These are phyloP conservation scores for Apostichopus californicus DNA, from an alignment of 35 echinoderm and acorn worm species.

Conservation along the genomic window DNA sequence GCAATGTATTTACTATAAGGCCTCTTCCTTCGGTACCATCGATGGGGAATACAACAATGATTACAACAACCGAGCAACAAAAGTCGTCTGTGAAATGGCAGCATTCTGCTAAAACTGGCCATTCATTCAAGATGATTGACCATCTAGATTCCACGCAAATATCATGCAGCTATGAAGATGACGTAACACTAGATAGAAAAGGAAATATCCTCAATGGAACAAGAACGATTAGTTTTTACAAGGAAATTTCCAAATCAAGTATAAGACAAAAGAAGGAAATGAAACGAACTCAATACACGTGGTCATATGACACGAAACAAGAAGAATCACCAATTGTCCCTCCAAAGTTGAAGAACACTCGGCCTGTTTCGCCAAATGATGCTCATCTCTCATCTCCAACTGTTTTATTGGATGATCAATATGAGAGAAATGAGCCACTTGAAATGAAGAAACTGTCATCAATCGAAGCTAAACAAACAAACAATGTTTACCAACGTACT, in stretches of 20 bases:
- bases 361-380: not conserved
- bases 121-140: not conserved
- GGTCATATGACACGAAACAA: not conserved
- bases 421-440: not conserved
- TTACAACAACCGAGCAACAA: not conserved
- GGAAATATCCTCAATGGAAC: not conserved
- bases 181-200: not conserved
- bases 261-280: not conserved
- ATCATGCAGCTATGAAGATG: no score
- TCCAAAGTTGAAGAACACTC: not conserved
- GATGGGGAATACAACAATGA: not conserved
- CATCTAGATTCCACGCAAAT: not conserved
- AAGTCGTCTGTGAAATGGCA: not conserved
- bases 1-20: not conserved
- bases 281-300: not conserved
- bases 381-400: not conserved
- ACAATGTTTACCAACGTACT: no score
- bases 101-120: no score
- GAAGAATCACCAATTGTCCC: not conserved
- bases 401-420: not conserved
- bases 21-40: not conserved
- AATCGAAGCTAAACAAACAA: no score
- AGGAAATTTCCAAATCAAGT: not conserved
- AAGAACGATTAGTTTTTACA: not conserved
- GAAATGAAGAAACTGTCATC: not conserved